Evolutionary conservation across 1,140 invertebrate species (phyloP), one percentile per base, ranked within the genome.

Genomic region (Nilaparvata lugens): DNA sequence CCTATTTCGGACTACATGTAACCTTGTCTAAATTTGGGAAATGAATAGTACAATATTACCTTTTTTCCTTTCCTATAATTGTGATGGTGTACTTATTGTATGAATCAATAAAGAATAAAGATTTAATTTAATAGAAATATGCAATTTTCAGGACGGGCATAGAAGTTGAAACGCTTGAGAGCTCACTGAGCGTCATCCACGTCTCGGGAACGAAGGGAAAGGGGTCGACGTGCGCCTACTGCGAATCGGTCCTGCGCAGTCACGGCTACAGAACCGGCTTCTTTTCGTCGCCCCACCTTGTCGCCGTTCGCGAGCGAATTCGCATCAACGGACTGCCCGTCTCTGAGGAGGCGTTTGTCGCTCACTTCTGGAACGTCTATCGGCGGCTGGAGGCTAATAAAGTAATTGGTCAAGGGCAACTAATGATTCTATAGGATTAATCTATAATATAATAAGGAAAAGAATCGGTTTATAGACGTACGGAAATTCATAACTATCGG

Each of bases 131-230:
- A n/a, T n/a, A n/a, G n/a, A n/a, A n/a, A n/a, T n/a, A n/a, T 35
- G 14, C 4, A 51, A 62, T 54, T 67, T 62, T 18, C 40, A 79
- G 86, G 59, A 81, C 80, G 56, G 90, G 89, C 18, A 71, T 95
- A 1, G 73, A 75, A 18, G 31, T 83, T 18, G 73, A 83, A 2
- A 78, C 81, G 52, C 69, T 93, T 28, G 81, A 91, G 63, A 43
- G 62, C 23, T 70, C 74, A 18, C 70, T 98, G 11, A 86, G 89
- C 55, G 78, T 95, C 6, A 95, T 99, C 66, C 95, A 98, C 78
- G 84, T 98, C 1, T 80, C 91, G 66, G 97, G 97, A 5, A 98
- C 95, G 0, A 99, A 99, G 80, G 96, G 96, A 35, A 92, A 91
- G 80, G 89, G 89, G 18, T 96, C 94, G 14, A 98, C 95, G 0